Evolutionary conservation across 1,140 invertebrate species (phyloP).

Genomic region (Halesus radiatus): DNA sequence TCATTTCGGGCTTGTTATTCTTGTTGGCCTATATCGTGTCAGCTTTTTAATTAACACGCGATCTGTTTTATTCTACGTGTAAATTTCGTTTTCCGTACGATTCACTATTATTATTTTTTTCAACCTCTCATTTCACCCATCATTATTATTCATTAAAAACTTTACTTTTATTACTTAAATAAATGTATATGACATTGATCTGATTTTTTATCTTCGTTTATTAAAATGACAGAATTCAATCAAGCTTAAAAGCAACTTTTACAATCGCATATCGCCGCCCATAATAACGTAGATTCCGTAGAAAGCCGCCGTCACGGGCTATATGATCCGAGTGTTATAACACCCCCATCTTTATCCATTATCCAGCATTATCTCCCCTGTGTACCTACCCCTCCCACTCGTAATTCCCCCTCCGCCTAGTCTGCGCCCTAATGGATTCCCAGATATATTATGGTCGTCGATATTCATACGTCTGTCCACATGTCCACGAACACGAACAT

Average conservation of each 20-base stretch:
- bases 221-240: conserved; percentile 8
- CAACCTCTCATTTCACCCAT: too few species aligned
- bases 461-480: conserved; percentile 52
- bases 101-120: too few species aligned
- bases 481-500: conserved; percentile 19
- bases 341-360: conserved; percentile 36
- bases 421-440: conserved; percentile 46
- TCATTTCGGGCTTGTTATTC: conserved; percentile 57
- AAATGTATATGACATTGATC: too few species aligned
- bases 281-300: conserved; percentile 9
- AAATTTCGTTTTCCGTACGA: too few species aligned
- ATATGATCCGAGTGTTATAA: conserved; percentile 19
- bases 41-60: conserved; percentile 46
- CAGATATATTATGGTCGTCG: conserved; percentile 47
- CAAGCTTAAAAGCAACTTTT: conserved; percentile 21
- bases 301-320: conserved; percentile 21
- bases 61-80: too few species aligned
- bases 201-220: not conserved
- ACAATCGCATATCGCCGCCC: not conserved
- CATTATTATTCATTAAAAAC: too few species aligned
- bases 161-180: too few species aligned
- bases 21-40: conserved; percentile 44
- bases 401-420: not conserved
- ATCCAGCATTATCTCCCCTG: conserved; percentile 27
- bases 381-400: conserved; percentile 11